Base-by-base conservation (phyloP, 2,113 vertebrate species). In the Lanius collurio region DNA sequence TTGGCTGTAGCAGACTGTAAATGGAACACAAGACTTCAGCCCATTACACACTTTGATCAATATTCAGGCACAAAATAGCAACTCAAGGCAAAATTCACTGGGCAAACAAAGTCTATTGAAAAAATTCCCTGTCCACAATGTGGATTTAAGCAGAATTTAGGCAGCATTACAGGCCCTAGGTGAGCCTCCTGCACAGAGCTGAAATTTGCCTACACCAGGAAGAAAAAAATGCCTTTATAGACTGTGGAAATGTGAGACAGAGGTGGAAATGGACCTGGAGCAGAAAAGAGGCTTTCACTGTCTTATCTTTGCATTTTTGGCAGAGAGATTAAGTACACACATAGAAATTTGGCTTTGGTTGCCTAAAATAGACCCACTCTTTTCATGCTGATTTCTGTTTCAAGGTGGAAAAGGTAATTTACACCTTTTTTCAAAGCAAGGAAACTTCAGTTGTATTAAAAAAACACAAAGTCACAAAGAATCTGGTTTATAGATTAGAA, bases 401-500 rank as follows among this genome's bases (percentile, higher is more conserved):
- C 53, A 76, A 79, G 63, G 83, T 81, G 74, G 67, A 88, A 96
- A 95, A 91, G 53, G 11, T 57, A 84, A 84, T 89, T 80, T 85
- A 35, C 5, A 55, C 21, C 7, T 55, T 83, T 85, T 83, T 73
- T 82, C 23, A 57, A 94, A 87, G 46, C 77, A 78, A 91, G 31
- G 55, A 76, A 94, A 74, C 6, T 90, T 85, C 33, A 31, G 31
- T 49, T 88, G 11, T 56, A 70, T 88, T 42, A 30, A 64, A 55
- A 64, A 93, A 59, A 15, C 41, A 41, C 15, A 44, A 44, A 57
- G 21, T 77, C 78, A 77, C 11, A 24, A 63, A 42, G 42, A 91
- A 81, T 94, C 95, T 95, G 94, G 52, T 94, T 96, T 93, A 68
- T 60, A 94, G 82, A 91, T 95, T 82, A 96, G 90, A 83, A 94